Conservation (phyloP, 1,140 invertebrate species). For the Mycetomoellerius zeteki region DNA sequence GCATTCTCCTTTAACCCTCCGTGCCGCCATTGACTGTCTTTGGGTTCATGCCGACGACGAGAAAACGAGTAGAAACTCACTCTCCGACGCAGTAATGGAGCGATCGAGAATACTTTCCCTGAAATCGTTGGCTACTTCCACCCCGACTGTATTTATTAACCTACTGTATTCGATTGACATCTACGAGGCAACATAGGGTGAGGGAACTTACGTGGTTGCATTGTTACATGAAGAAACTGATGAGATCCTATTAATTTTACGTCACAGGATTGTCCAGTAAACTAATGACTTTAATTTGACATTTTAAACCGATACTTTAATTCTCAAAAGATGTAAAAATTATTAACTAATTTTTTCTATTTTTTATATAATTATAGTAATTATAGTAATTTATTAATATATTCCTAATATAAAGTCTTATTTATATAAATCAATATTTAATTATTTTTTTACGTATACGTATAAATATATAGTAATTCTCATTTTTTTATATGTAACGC, state of each 20-base stretch:
- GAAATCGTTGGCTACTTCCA: slow-evolving; percentile 38
- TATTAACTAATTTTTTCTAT: not conserved
- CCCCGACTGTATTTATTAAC: slow-evolving; percentile 31
- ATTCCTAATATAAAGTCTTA: not conserved
- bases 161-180: slow-evolving; percentile 29
- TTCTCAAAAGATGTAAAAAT: not conserved
- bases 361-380: not conserved
- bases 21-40: slow-evolving; percentile 67
- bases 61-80: slow-evolving; percentile 47
- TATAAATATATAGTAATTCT: not conserved
- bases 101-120: slow-evolving; percentile 53
- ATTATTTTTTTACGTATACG: not conserved
- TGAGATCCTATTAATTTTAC: slow-evolving; percentile 4
- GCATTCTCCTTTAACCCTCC: slow-evolving; percentile 73
- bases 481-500: not conserved
- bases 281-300: not conserved
- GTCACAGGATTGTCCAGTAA: not conserved
- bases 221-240: slow-evolving; percentile 18
- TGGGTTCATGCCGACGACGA: slow-evolving; percentile 62
- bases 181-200: not conserved
- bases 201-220: slow-evolving; percentile 14
- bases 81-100: slow-evolving; percentile 36
- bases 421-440: not conserved
- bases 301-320: not conserved
- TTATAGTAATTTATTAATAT: not conserved